A percentile compares a stretch with the other conserved stretches of the same genome.
Evolutionary conservation across 2,888 invertebrate species (phyloP).

Genomic region (Zele albiditarsus): DNA sequence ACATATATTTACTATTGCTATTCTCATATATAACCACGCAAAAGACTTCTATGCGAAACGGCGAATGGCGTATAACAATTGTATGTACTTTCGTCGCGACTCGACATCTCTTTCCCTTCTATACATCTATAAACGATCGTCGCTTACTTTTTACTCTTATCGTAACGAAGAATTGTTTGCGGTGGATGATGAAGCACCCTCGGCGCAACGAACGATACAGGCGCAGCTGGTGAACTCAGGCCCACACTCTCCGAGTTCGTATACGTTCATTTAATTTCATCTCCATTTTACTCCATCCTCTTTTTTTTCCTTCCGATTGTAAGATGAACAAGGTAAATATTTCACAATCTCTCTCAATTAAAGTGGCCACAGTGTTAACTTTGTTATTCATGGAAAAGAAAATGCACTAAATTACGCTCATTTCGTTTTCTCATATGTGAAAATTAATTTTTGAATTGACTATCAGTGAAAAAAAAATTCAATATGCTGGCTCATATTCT

Average conservation of each 20-base stretch:
- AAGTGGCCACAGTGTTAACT: too few relatives aligned
- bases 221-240: conserved; percentile 31
- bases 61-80: conserved; percentile 29
- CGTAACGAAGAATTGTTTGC: conserved; percentile 12
- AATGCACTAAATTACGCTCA: too few relatives aligned
- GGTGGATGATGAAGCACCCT: conserved; percentile 28
- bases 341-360: too few relatives aligned
- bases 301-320: conserved; percentile 10
- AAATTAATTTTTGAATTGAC: too few relatives aligned
- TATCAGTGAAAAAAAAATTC: too few relatives aligned
- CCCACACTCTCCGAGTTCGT: neutral
- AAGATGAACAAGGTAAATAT: too few relatives aligned
- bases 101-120: neutral
- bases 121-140: neutral
- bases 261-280: neutral
- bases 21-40: too few relatives aligned
- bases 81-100: conserved; percentile 17
- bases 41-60: neutral
- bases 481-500: too few relatives aligned
- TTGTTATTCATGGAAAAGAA: too few relatives aligned
- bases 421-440: too few relatives aligned
- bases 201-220: conserved; percentile 36
- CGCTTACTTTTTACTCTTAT: conserved; percentile 8
- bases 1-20: too few relatives aligned
- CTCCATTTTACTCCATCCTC: conserved; percentile 1